Conservation (phyloP, 2,797 vertebrate species). For the Taenioides sp. region DNA sequence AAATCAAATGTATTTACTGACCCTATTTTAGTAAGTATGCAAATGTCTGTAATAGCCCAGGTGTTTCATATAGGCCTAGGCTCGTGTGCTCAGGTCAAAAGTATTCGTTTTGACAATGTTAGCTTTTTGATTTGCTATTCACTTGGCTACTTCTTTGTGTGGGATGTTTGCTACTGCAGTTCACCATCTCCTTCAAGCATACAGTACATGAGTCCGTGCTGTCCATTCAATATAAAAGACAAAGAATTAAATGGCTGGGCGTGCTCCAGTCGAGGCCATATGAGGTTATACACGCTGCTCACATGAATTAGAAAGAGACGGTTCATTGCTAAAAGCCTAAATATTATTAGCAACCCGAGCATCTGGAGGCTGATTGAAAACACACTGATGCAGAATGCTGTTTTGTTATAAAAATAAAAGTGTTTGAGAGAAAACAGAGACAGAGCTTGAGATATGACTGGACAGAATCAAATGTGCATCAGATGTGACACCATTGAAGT, state of each 20-base stretch:
- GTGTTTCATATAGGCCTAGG: not conserved
- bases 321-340: not conserved
- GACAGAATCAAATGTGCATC: not conserved
- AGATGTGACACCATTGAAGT: conserved; percentile 12
- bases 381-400: conserved; percentile 3
- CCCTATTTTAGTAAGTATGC: no score
- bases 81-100: not conserved
- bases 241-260: no score
- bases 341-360: conserved; percentile 1
- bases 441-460: conserved; percentile 6
- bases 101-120: not conserved
- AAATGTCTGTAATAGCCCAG: no score
- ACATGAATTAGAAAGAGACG: not conserved
- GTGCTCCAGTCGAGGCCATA: not conserved
- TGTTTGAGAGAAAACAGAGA: conserved; percentile 13
- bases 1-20: no score
- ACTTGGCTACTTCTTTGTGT: not conserved
- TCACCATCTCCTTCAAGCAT: not conserved
- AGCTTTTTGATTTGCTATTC: not conserved
- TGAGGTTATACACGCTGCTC: not conserved
- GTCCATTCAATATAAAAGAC: not conserved
- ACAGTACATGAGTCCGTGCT: not conserved
- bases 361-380: conserved; percentile 14
- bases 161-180: not conserved
- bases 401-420: conserved; percentile 8